phyloP scores from a whole-genome alignment of 2,113 vertebrate species.

The Tenebrosternarchus preto region DNA sequence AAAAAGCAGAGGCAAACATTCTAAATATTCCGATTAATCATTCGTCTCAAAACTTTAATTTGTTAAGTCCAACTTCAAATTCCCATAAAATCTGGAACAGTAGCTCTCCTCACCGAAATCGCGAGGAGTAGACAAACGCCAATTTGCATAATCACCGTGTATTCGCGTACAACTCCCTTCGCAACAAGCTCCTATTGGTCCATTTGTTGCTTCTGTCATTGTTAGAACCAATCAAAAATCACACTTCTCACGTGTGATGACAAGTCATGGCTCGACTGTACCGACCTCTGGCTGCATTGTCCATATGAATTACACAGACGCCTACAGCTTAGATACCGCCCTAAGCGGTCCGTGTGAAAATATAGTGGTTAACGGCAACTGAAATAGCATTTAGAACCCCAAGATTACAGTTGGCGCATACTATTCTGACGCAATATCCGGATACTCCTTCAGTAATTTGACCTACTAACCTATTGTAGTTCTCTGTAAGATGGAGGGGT shows the following conservation, averaged over 20 bases:
- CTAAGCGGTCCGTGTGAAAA: background rate
- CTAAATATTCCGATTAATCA: background rate
- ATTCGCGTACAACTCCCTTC: constrained; percentile 23
- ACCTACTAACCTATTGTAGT: constrained; percentile 32
- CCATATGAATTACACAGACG: background rate
- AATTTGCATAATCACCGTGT: constrained; percentile 35
- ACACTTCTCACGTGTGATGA: background rate
- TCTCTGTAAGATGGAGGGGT: background rate
- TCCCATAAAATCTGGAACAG: background rate
- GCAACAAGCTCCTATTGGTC: constrained; percentile 43
- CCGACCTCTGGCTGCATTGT: background rate
- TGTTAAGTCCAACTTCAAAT: background rate
- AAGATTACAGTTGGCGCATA: background rate
- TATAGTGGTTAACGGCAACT: background rate
- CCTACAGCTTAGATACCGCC: background rate
- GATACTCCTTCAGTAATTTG: constrained; percentile 27
- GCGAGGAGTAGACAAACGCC: constrained; percentile 12
- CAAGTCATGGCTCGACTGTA: background rate
- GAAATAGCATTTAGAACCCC: no score
- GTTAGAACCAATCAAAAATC: constrained; percentile 33
- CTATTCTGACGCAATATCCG: constrained; percentile 13
- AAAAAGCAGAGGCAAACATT: background rate
- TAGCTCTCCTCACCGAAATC: background rate
- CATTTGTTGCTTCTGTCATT: background rate
- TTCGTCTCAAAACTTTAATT: background rate